phyloP scores from a whole-genome alignment of 1,140 invertebrate genomes.

The Euglossa dilemma region DNA sequence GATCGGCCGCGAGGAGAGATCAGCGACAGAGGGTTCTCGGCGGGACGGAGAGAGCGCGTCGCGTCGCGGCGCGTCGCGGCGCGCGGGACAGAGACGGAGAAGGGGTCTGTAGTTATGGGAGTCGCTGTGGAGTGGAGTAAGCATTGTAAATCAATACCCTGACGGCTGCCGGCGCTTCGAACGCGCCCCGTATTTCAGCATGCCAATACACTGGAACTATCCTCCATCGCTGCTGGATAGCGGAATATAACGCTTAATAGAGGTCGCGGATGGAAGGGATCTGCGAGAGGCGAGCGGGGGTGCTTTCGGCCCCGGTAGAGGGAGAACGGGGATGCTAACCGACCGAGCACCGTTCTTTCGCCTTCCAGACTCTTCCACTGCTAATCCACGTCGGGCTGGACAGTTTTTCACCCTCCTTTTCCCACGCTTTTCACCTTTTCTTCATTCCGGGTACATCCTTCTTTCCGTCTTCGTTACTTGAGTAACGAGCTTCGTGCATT shows the following conservation, averaged over 20 bases:
- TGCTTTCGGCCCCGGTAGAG: neutral
- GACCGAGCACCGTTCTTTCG: neutral
- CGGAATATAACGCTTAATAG: constrained; percentile 63
- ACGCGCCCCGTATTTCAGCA: constrained; percentile 70
- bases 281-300: neutral
- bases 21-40: neutral
- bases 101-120: constrained; percentile 74
- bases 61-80: no score
- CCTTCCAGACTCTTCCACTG: neutral
- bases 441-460: no score
- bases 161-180: constrained; percentile 73
- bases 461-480: no score
- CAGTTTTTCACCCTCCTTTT: no score
- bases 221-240: constrained; percentile 65
- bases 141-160: constrained; percentile 80
- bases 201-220: constrained; percentile 71
- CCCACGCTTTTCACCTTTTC: no score
- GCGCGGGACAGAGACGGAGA: constrained; percentile 49
- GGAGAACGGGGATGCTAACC: neutral
- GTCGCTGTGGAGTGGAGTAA: constrained; percentile 75
- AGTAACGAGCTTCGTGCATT: no score
- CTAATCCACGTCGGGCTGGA: no score
- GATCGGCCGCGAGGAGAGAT: neutral
- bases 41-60: constrained; percentile 24
- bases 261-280: constrained; percentile 41